Evolutionary conservation across 2,888 invertebrate species (phyloP).

Genomic region (Diadegma fenestrale): DNA sequence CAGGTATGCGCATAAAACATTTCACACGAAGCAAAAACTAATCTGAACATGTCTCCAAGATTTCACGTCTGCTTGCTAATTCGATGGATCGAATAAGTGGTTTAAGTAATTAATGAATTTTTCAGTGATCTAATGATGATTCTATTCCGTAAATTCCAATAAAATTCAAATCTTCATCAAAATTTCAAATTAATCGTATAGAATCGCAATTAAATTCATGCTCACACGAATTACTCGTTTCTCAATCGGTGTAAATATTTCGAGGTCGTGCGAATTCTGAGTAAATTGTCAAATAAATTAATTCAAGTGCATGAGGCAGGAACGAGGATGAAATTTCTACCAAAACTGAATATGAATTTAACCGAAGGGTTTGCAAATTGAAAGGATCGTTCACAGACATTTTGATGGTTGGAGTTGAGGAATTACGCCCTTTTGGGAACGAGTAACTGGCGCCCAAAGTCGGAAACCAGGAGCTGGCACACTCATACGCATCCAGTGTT

Average conservation of each 20-base stretch:
- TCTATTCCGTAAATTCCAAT: not conserved
- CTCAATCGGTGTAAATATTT: not conserved
- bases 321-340: slow-evolving; percentile 5
- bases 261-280: not conserved
- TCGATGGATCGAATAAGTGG: not conserved
- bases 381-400: not conserved
- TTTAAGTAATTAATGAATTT: not conserved
- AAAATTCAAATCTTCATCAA: not conserved
- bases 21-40: not conserved
- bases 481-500: slow-evolving; percentile 60
- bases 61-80: not conserved
- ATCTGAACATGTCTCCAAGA: not conserved
- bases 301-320: not conserved
- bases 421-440: not conserved
- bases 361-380: not conserved
- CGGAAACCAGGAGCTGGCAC: slow-evolving; percentile 37
- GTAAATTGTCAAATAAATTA: not conserved
- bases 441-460: not conserved
- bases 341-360: not conserved
- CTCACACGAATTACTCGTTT: not conserved
- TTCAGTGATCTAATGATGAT: not conserved
- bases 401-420: not conserved
- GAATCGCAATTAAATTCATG: not conserved
- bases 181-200: not conserved
- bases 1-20: not conserved